Conservation (phyloP, 2,888 invertebrate species). For the Nomada lathburiana region DNA sequence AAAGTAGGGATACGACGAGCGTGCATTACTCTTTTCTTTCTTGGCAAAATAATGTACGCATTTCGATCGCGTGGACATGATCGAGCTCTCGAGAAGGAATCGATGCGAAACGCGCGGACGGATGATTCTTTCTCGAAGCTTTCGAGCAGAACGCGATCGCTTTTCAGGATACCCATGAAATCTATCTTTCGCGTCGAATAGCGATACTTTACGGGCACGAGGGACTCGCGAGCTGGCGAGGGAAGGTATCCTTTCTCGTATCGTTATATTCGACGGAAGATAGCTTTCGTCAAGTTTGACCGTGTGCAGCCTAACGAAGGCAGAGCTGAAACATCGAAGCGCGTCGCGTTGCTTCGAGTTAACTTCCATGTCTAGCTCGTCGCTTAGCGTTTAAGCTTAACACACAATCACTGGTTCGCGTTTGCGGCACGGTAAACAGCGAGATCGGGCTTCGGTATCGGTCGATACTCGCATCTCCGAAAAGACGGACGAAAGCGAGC, state of each 20-base stretch:
- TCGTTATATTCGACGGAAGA: conserved; percentile 12
- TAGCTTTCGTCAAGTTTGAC: conserved; percentile 13
- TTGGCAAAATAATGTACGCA: conserved; percentile 44
- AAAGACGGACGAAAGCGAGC: conserved; percentile 18
- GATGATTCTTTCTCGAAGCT: conserved; percentile 36
- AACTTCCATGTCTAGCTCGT: not conserved
- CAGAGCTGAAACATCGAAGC: not conserved
- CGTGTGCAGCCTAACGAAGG: not conserved
- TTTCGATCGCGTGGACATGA: conserved; percentile 39
- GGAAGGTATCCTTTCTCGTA: not conserved
- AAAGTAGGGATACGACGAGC: conserved; percentile 76
- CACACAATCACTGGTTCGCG: conserved; percentile 28
- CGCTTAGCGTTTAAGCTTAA: conserved; percentile 54
- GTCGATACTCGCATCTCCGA: conserved; percentile 43
- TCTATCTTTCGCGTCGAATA: conserved; percentile 26
- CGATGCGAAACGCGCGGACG: not conserved
- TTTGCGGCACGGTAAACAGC: conserved; percentile 3
- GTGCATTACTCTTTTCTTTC: conserved; percentile 63
- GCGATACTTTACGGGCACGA: not conserved
- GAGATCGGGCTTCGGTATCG: conserved; percentile 46
- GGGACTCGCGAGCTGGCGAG: not conserved
- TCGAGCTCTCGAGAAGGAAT: conserved; percentile 40
- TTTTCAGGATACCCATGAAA: conserved; percentile 57
- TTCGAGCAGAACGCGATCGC: conserved; percentile 32
- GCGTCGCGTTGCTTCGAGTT: not conserved